phyloP scores from a whole-genome alignment of 2,113 vertebrate genomes.

The Emydura subglobosa region DNA sequence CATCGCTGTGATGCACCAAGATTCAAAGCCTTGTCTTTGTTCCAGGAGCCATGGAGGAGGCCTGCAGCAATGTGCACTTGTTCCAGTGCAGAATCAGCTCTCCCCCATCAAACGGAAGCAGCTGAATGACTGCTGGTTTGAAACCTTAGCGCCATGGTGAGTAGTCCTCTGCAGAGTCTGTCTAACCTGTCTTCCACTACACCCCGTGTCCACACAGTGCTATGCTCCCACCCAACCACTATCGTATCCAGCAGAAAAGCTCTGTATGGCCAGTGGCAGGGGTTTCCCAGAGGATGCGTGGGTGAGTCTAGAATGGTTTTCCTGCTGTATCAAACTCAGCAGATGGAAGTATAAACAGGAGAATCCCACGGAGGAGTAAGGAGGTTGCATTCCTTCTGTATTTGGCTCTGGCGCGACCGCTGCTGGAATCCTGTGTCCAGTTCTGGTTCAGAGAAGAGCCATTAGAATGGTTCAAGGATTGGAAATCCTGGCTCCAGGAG shows the following conservation, averaged over 20 bases:
- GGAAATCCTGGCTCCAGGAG: neutral
- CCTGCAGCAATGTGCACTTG: neutral
- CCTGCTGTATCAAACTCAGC: neutral
- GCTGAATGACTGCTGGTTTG: neutral
- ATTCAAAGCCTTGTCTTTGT: neutral
- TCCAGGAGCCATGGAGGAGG: neutral
- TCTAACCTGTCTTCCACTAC: neutral
- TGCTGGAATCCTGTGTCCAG: neutral
- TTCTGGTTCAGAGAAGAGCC: neutral
- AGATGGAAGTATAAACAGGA: neutral
- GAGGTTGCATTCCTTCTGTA: neutral
- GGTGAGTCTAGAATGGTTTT: neutral
- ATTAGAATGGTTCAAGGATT: neutral
- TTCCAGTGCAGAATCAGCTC: neutral
- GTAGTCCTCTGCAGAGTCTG: neutral
- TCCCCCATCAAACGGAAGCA: neutral
- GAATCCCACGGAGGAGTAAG: neutral
- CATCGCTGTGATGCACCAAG: no score
- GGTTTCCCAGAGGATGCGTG: neutral
- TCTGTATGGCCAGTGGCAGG: no score
- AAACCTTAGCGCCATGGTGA: neutral
- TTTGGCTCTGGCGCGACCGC: neutral
- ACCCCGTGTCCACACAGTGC: neutral
- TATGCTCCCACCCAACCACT: no score
- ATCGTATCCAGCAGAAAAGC: neutral